Evolutionary conservation across 1,140 invertebrate species (phyloP).

Genomic region (Leucophenga varia): DNA sequence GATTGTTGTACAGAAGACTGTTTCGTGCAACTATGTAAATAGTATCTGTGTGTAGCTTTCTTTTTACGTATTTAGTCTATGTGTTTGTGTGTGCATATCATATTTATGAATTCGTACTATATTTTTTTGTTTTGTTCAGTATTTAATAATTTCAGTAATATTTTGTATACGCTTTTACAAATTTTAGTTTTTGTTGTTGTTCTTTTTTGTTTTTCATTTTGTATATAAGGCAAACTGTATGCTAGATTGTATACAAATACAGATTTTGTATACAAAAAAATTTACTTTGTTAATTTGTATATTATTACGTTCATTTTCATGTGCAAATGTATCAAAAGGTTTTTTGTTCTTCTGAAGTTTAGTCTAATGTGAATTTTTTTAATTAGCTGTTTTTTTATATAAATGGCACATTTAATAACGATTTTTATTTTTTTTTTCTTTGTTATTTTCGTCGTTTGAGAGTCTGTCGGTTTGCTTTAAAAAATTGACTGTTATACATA

Average conservation of each 20-base stretch:
- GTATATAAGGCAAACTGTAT: conserved; percentile 54
- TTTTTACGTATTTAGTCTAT: conserved; percentile 7
- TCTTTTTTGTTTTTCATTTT: conserved; percentile 30
- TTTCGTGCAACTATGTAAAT: too few relatives aligned
- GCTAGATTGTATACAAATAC: conserved; percentile 40
- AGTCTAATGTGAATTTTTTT: conserved; percentile 7
- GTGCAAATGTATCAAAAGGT: conserved; percentile 14
- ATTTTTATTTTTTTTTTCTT: conserved; percentile 10
- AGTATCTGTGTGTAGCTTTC: too few relatives aligned
- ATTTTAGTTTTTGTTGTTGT: conserved; percentile 11
- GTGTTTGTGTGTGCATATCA: conserved; percentile 11
- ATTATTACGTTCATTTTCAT: conserved; percentile 13
- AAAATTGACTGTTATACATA: conserved; percentile 30
- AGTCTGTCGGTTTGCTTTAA: conserved; percentile 25
- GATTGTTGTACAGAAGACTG: too few relatives aligned
- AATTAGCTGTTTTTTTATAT: conserved; percentile 3
- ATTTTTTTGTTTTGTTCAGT: conserved; percentile 10
- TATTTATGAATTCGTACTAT: conserved; percentile 23
- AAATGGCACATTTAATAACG: conserved; percentile 23
- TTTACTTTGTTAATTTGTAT: too few relatives aligned
- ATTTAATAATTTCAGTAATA: too few relatives aligned
- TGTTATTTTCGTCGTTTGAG: conserved; percentile 1
- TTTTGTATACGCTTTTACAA: too few relatives aligned
- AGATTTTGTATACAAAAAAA: conserved; percentile 23
- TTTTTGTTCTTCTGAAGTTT: conserved; percentile 13